Evolutionary conservation across 1,140 invertebrate species (phyloP).

Genomic region (Papilio aristodemus): DNA sequence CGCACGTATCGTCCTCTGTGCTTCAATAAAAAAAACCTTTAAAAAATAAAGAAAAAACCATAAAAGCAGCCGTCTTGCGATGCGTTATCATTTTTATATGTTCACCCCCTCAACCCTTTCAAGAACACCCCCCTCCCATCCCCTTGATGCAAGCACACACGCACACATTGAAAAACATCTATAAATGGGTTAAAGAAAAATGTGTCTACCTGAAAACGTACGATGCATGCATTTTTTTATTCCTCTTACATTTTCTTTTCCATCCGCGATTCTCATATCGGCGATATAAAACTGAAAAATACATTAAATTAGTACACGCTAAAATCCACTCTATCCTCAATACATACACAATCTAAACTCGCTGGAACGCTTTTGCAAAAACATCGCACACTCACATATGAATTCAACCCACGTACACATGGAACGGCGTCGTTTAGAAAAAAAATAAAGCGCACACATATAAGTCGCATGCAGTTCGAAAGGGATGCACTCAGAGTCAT

Average conservation of each 20-base stretch:
- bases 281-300: conserved; percentile 81
- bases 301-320: conserved; percentile 56
- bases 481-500: conserved; percentile 80
- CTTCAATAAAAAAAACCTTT: conserved; percentile 75
- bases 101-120: conserved; percentile 64
- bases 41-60: conserved; percentile 79
- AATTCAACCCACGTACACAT: conserved; percentile 59
- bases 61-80: conserved; percentile 80
- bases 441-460: conserved; percentile 79
- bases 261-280: conserved; percentile 80
- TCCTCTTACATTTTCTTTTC: conserved; percentile 77
- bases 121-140: conserved; percentile 45
- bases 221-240: conserved; percentile 78
- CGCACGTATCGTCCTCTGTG: conserved; percentile 51
- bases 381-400: conserved; percentile 69
- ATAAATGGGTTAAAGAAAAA: conserved; percentile 81
- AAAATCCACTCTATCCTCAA: conserved; percentile 42
- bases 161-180: conserved; percentile 61
- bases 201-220: conserved; percentile 80
- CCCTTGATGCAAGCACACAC: conserved; percentile 65
- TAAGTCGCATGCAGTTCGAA: conserved; percentile 78
- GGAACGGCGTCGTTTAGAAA: conserved; percentile 69
- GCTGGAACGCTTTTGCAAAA: conserved; percentile 48
- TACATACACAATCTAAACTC: conserved; percentile 44
- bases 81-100: conserved; percentile 81